Conservation (phyloP, 2,888 invertebrate genomes). For the Ceramica pisi region DNA sequence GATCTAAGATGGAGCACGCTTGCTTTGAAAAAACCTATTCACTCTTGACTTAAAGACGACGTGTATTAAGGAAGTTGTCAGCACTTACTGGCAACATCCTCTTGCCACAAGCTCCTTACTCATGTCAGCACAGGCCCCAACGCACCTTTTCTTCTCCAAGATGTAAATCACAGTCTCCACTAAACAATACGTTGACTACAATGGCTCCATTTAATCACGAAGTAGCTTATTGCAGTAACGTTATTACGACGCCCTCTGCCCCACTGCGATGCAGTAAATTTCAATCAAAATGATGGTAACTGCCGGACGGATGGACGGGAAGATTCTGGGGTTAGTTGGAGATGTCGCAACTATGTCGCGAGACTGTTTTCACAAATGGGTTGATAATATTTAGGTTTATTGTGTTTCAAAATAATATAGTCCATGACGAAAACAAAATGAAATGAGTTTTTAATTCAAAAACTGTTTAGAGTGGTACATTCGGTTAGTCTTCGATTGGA, state of each 20-base stretch:
- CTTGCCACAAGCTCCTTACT: constrained; percentile 22
- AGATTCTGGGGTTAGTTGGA: constrained; percentile 72
- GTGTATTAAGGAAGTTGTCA: not conserved
- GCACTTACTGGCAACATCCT: too few species aligned
- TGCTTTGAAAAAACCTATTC: too few species aligned
- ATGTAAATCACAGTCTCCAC: constrained; percentile 54
- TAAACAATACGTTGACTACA: constrained; percentile 66
- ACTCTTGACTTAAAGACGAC: too few species aligned
- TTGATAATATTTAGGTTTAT: not conserved
- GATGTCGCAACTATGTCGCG: constrained; percentile 48
- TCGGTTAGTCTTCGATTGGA: too few species aligned
- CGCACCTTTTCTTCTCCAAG: constrained; percentile 32
- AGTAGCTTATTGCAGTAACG: constrained; percentile 87
- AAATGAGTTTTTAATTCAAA: too few species aligned
- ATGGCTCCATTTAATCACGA: constrained; percentile 84
- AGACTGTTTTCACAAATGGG: not conserved
- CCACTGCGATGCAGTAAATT: constrained; percentile 85
- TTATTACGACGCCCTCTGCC: constrained; percentile 79
- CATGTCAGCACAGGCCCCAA: constrained; percentile 24
- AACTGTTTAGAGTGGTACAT: too few species aligned
- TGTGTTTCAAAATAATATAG: too few species aligned
- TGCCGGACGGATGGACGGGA: constrained; percentile 77
- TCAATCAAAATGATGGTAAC: constrained; percentile 88
- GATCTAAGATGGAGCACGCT: too few species aligned
- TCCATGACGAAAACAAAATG: too few species aligned